phyloP scores from a whole-genome alignment of 2,113 vertebrate species.

The Channa maculata region DNA sequence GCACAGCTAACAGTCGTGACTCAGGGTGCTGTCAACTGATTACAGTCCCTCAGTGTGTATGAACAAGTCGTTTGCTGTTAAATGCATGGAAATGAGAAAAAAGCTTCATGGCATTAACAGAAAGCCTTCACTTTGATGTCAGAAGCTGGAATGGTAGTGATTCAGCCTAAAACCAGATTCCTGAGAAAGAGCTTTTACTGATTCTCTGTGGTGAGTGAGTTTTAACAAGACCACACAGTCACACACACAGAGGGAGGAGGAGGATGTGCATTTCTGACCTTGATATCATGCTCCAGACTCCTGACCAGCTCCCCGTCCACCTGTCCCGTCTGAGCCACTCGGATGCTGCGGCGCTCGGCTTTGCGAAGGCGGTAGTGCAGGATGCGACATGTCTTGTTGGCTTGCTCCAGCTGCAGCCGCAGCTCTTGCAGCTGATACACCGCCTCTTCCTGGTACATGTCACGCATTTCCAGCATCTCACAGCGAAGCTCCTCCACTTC shows the following conservation, averaged over 20 bases:
- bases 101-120: constrained; percentile 5
- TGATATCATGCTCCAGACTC: constrained; percentile 94
- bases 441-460: constrained; percentile 97
- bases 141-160: constrained; percentile 36
- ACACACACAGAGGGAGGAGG: neutral
- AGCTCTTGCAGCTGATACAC: constrained; percentile 95
- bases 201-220: neutral
- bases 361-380: constrained; percentile 97
- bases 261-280: constrained; percentile 81
- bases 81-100: constrained; percentile 13
- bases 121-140: constrained; percentile 38
- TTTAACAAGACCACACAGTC: constrained; percentile 5
- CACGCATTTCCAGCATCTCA: constrained; percentile 98
- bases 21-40: constrained; percentile 46
- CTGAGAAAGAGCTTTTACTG: constrained; percentile 24
- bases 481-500: constrained; percentile 96
- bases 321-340: constrained; percentile 93
- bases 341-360: constrained; percentile 93
- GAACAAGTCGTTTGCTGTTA: constrained; percentile 26
- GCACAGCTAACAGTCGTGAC: constrained; percentile 38
- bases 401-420: constrained; percentile 93
- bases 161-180: constrained; percentile 31
- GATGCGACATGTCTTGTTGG: constrained; percentile 95
- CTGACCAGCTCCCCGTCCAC: constrained; percentile 94
- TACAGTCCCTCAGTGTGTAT: constrained; percentile 25